Percentiles rank a stretch among this genome's conserved stretches.
Evolutionary conservation across 1,140 invertebrate genomes (phyloP).

Genomic region (Dendroctonus ponderosae): DNA sequence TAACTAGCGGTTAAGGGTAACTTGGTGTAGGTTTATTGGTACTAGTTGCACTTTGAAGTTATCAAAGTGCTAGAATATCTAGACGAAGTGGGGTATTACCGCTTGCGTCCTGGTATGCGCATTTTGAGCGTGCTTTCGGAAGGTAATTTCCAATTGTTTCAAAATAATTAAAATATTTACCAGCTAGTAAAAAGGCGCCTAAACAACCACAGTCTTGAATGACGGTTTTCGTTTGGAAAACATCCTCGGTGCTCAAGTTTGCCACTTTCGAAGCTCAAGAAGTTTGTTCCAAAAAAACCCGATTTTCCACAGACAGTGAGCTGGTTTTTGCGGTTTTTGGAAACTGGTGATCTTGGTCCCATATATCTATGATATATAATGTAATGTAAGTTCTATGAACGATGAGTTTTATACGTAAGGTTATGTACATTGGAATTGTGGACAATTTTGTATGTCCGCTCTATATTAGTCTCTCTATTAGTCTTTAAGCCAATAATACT

Average conservation of each 20-base stretch:
- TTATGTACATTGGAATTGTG: neutral
- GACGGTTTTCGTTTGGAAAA: slow-evolving; percentile 4
- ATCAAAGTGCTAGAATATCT: slow-evolving; percentile 42
- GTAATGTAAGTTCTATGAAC: slow-evolving; percentile 89
- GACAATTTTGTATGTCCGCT: neutral
- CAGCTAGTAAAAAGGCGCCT: slow-evolving; percentile 41
- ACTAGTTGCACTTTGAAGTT: slow-evolving; percentile 45
- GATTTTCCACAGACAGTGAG: neutral
- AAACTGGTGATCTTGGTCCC: slow-evolving; percentile 78
- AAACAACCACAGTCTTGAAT: slow-evolving; percentile 4
- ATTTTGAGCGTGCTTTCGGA: slow-evolving; percentile 46
- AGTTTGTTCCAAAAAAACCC: neutral
- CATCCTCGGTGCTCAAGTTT: slow-evolving; percentile 41
- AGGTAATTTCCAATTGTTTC: slow-evolving; percentile 54
- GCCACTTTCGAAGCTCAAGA: slow-evolving; percentile 43
- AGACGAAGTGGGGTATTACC: slow-evolving; percentile 44
- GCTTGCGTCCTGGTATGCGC: slow-evolving; percentile 33
- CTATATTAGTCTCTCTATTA: slow-evolving; percentile 3
- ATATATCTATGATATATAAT: slow-evolving; percentile 96
- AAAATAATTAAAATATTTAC: slow-evolving; percentile 46
- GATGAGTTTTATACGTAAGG: slow-evolving; percentile 13
- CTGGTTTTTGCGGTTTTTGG: slow-evolving; percentile 37
- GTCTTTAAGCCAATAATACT: slow-evolving; percentile 4
- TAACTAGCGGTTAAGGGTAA: slow-evolving; percentile 27
- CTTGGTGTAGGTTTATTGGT: slow-evolving; percentile 35